Evolutionary conservation across 2,888 invertebrate species (phyloP), one percentile per base, ranked within the genome.

Genomic region (Tetragnatha montana): DNA sequence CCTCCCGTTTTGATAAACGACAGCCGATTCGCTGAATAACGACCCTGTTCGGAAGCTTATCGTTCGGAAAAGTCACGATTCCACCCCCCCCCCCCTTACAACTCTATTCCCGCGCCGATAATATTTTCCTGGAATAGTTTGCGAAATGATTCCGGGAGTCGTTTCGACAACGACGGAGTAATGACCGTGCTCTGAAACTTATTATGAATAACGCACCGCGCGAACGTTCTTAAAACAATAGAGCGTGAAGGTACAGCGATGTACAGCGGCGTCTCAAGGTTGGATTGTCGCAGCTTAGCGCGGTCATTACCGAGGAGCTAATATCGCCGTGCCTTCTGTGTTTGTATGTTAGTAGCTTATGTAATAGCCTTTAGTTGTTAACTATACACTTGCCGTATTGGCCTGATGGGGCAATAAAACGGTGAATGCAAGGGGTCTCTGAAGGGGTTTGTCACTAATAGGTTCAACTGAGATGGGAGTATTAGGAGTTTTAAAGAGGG

Each of bases 31-130:
- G 21, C 19, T 78, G 78, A 78, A 78, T 78, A 81, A 81, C 71
- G 70, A 69, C 22, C 70, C n/a, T n/a, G 50, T 76, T 12, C 35
- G 74, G 35, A 71, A 81, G 21, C 19, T 81, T 81, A 81, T 81
- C 81, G 81, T 70, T 70, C 49, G 81, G 81, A 81, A 81, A 81
- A 81, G 81, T 81, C 81, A 81, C 81, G 81, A 69, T 70, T 81
- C 12, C 60, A 4, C 4, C 0, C 60, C 60, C 8, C 60, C 14
- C 17, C 7, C 60, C 60, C 7, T 10, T 60, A 60, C 60, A 10
- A 60, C 60, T 60, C 60, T 10, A 60, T 69, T 49, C 49, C 19
- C n/a, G 12, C 35, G 49, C 70, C 74, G 35, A 22, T 71, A 70
- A 71, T 70, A 81, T 71, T 50, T 81, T 81, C 81, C 35, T n/a